A percentile compares a stretch with the other conserved stretches of the same genome.
These are phyloP conservation scores for Acropora yongei DNA, from an alignment of 64 coral and sea anemone species.

Conservation along the genomic window DNA sequence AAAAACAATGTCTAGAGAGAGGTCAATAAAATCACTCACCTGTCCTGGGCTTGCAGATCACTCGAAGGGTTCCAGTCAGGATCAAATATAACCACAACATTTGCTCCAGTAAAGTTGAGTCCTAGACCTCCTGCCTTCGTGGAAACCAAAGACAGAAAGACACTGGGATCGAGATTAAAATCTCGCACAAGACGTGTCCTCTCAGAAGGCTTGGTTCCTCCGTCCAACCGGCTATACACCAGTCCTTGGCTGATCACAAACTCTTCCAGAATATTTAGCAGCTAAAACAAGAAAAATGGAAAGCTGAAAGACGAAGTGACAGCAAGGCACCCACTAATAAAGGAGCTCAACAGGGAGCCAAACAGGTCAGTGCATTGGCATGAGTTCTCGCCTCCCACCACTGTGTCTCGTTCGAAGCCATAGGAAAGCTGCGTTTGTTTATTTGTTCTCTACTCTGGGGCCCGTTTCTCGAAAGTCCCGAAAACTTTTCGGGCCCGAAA, in stretches of 20 bases:
- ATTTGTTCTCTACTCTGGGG: no score
- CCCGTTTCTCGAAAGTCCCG: no score
- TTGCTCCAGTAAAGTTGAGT: slow-evolving; percentile 93
- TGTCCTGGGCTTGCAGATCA: slow-evolving; percentile 93
- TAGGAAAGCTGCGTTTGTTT: no score
- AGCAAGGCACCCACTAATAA: no score
- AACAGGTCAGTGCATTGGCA: no score
- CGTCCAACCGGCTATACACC: slow-evolving; percentile 88
- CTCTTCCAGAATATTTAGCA: slow-evolving; percentile 89
- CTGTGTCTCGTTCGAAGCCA: no score
- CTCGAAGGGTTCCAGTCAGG: slow-evolving; percentile 94
- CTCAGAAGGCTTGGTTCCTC: slow-evolving; percentile 63
- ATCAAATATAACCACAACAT: slow-evolving; percentile 98
- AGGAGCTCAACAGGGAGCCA: no score
- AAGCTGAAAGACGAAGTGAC: not conserved
- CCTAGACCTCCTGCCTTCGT: slow-evolving; percentile 86
- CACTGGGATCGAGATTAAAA: slow-evolving; percentile 79
- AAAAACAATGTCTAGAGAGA: not conserved
- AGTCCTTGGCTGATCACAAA: slow-evolving; percentile 79
- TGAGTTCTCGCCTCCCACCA: no score
- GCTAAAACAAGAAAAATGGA: slow-evolving; percentile 38
- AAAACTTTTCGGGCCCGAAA: no score
- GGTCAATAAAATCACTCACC: slow-evolving; percentile 29
- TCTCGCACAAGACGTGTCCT: slow-evolving; percentile 82
- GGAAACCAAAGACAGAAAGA: slow-evolving; percentile 82